phyloP scores from a whole-genome alignment of 1,140 invertebrate species.

The Bombus huntii region DNA sequence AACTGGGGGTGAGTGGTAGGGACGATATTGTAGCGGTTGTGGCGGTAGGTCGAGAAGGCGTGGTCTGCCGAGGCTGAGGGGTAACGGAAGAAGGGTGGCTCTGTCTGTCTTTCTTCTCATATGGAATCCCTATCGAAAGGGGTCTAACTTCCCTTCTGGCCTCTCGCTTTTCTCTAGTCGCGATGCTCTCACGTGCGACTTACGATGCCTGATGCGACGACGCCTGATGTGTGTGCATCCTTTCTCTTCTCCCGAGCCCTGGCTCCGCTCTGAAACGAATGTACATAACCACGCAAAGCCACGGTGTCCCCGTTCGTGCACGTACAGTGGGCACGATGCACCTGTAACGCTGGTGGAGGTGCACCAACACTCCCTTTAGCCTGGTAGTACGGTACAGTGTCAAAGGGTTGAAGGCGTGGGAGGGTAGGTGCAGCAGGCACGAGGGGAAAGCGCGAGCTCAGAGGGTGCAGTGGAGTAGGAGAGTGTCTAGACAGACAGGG shows the following conservation, averaged over 20 bases:
- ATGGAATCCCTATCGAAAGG: constrained; percentile 62
- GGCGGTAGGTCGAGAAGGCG: constrained; percentile 68
- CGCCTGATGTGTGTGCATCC: constrained; percentile 64
- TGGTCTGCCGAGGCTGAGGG: constrained; percentile 60
- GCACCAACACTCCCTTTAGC: constrained; percentile 57
- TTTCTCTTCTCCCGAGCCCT: constrained; percentile 33
- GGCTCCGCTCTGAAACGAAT: constrained; percentile 40
- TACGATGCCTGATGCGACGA: constrained; percentile 71
- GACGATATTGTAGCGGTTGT: constrained; percentile 49
- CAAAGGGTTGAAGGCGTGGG: constrained; percentile 74
- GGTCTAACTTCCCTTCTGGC: constrained; percentile 37
- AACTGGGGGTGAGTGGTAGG: constrained; percentile 21
- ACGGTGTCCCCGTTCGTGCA: constrained; percentile 11
- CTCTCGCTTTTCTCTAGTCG: constrained; percentile 53
- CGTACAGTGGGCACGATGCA: constrained; percentile 37
- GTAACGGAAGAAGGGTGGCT: constrained; percentile 65
- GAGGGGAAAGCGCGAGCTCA: constrained; percentile 61
- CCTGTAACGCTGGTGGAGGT: constrained; percentile 24
- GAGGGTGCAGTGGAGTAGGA: constrained; percentile 79
- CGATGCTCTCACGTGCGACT: constrained; percentile 67
- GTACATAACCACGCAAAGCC: constrained; percentile 40
- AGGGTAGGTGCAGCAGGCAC: constrained; percentile 57
- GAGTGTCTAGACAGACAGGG: constrained; percentile 79
- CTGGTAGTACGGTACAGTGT: constrained; percentile 61
- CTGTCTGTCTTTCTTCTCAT: constrained; percentile 52